Percentiles rank a stretch among this genome's conserved stretches.
Evolutionary conservation across 1,140 invertebrate genomes (phyloP).

Genomic region (Diabrotica undecimpunctata): DNA sequence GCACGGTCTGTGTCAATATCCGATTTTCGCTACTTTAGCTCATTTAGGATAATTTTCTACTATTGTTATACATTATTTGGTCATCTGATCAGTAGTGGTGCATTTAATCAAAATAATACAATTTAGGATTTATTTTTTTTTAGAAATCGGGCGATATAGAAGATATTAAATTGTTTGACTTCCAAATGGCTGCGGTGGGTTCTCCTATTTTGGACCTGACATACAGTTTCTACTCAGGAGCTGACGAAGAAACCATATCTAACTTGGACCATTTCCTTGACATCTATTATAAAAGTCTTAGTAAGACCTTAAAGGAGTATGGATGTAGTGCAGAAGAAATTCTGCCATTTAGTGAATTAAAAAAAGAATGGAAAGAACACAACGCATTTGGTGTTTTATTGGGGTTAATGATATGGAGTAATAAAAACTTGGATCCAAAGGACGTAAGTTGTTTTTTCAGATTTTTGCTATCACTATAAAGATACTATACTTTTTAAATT

Average conservation of each 20-base stretch:
- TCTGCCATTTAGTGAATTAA: conserved; percentile 48
- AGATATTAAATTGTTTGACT: conserved; percentile 48
- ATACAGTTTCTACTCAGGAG: conserved; percentile 56
- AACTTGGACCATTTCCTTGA: conserved; percentile 50
- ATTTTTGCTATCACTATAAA: too few species aligned
- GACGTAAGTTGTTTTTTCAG: too few species aligned
- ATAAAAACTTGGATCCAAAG: too few species aligned
- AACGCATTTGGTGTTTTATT: conserved; percentile 39
- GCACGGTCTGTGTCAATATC: too few species aligned
- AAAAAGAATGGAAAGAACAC: conserved; percentile 43
- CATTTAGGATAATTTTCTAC: too few species aligned
- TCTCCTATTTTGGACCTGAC: conserved; percentile 57
- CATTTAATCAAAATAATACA: too few species aligned
- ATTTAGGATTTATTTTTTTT: too few species aligned
- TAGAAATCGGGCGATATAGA: conserved; percentile 5
- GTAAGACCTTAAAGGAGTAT: conserved; percentile 43
- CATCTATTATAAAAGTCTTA: conserved; percentile 53
- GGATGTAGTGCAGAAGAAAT: conserved; percentile 47
- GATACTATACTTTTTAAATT: too few species aligned
- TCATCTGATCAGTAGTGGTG: too few species aligned
- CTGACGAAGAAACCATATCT: conserved; percentile 49
- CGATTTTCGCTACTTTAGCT: too few species aligned
- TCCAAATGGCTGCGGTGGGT: conserved; percentile 53
- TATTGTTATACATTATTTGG: too few species aligned
- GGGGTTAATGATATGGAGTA: not conserved